Evolutionary conservation across 2,888 invertebrate species (phyloP).

Genomic region (Coenonympha arcania): DNA sequence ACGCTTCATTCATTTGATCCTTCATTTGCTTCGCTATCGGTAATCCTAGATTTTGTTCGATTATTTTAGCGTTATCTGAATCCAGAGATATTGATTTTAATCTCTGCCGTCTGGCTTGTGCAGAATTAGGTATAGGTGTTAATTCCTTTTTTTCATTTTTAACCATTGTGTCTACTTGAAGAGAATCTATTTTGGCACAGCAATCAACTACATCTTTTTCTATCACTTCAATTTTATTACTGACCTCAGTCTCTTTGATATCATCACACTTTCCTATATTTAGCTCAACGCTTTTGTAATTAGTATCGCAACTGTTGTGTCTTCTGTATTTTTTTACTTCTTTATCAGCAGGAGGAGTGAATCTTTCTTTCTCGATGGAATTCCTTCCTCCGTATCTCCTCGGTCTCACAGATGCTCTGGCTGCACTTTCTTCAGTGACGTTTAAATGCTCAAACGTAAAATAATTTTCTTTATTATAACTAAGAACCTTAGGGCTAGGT

Average conservation of each 20-base stretch:
- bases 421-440: slow-evolving; percentile 38
- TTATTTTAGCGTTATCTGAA: slow-evolving; percentile 73
- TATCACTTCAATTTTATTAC: slow-evolving; percentile 28
- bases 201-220: slow-evolving; percentile 60
- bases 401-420: slow-evolving; percentile 48
- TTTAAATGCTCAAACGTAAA: slow-evolving; percentile 58
- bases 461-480: slow-evolving; percentile 64
- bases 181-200: slow-evolving; percentile 53
- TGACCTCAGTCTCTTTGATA: slow-evolving; percentile 40
- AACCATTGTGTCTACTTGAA: slow-evolving; percentile 44
- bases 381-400: slow-evolving; percentile 61
- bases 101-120: slow-evolving; percentile 64
- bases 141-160: slow-evolving; percentile 47
- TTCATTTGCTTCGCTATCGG: slow-evolving; percentile 72
- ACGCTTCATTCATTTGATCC: slow-evolving; percentile 69
- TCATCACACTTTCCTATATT: slow-evolving; percentile 50
- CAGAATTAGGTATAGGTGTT: slow-evolving; percentile 46
- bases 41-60: slow-evolving; percentile 72
- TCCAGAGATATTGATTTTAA: slow-evolving; percentile 74
- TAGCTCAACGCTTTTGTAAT: slow-evolving; percentile 56
- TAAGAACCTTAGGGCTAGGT: slow-evolving; percentile 63
- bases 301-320: slow-evolving; percentile 66
- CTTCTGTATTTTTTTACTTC: slow-evolving; percentile 57
- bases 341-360: slow-evolving; percentile 62
- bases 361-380: slow-evolving; percentile 60